phyloP scores from a whole-genome alignment of 1,140 invertebrate species.

The Lutraria rhynchaena region DNA sequence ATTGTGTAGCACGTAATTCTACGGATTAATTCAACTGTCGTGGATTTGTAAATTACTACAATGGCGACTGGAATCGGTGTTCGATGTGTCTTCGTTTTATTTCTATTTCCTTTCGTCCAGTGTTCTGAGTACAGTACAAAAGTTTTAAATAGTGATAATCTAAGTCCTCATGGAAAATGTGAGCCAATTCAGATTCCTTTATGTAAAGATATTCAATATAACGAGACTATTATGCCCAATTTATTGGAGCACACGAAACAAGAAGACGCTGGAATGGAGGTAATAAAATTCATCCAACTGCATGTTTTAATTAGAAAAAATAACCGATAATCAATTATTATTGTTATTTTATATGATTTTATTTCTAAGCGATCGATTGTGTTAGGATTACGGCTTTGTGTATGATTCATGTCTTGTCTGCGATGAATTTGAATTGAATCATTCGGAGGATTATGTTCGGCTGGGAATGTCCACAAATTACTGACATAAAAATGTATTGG shows the following conservation, averaged over 20 bases:
- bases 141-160: constrained; percentile 96
- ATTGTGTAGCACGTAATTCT: neutral
- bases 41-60: constrained; percentile 6
- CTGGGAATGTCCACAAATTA: no score
- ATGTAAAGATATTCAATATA: constrained; percentile 82
- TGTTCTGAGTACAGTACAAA: constrained; percentile 83
- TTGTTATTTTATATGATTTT: no score
- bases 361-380: no score
- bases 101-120: neutral
- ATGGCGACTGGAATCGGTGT: constrained; percentile 26
- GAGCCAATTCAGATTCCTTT: constrained; percentile 82
- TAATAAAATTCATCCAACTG: no score
- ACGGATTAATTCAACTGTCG: neutral
- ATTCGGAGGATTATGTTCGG: no score
- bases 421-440: no score
- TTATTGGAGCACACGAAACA: constrained; percentile 94
- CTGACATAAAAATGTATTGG: no score
- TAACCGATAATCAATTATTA: no score
- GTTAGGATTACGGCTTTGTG: no score
- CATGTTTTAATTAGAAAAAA: no score
- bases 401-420: no score
- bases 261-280: constrained; percentile 95
- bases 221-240: constrained; percentile 82
- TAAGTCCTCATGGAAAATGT: constrained; percentile 92
- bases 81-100: constrained; percentile 4